Conservation (phyloP, 2,888 invertebrate species). For the Lacanobia oleracea region DNA sequence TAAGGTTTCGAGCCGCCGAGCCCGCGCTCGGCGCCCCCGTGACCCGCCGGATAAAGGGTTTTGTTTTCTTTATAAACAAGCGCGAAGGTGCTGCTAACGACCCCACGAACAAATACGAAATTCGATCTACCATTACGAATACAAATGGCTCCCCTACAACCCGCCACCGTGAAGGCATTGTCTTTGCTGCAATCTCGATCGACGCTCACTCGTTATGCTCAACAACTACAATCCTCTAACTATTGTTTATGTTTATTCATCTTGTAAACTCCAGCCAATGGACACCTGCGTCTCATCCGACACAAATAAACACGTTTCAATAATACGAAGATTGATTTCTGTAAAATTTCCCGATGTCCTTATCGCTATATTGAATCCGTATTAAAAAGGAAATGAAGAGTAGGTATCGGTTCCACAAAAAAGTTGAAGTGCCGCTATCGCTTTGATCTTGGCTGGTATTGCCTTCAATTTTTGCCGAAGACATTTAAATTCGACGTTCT, state of each 20-base stretch:
- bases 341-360: slow-evolving; percentile 70
- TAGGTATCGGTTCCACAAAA: slow-evolving; percentile 79
- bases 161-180: slow-evolving; percentile 81
- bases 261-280: slow-evolving; percentile 36
- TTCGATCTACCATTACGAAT: slow-evolving; percentile 90
- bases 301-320: slow-evolving; percentile 65
- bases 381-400: slow-evolving; percentile 81
- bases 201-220: slow-evolving; percentile 72
- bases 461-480: slow-evolving; percentile 76
- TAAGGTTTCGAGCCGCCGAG: slow-evolving; percentile 75
- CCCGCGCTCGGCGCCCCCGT: slow-evolving; percentile 65
- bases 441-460: slow-evolving; percentile 78
- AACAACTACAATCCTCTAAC: slow-evolving; percentile 65
- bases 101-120: slow-evolving; percentile 90
- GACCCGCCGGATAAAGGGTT: slow-evolving; percentile 81
- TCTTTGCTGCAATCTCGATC: slow-evolving; percentile 82
- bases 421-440: slow-evolving; percentile 78
- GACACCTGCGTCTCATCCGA: slow-evolving; percentile 54
- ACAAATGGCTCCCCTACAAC: slow-evolving; percentile 85
- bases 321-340: slow-evolving; percentile 69
- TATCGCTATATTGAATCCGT: slow-evolving; percentile 81
- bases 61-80: slow-evolving; percentile 90
- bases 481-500: slow-evolving; percentile 76
- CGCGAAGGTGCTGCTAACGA: slow-evolving; percentile 89
- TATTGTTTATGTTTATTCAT: slow-evolving; percentile 75